phyloP scores from a whole-genome alignment of 2,797 vertebrate genomes.

The Poecilia picta region DNA sequence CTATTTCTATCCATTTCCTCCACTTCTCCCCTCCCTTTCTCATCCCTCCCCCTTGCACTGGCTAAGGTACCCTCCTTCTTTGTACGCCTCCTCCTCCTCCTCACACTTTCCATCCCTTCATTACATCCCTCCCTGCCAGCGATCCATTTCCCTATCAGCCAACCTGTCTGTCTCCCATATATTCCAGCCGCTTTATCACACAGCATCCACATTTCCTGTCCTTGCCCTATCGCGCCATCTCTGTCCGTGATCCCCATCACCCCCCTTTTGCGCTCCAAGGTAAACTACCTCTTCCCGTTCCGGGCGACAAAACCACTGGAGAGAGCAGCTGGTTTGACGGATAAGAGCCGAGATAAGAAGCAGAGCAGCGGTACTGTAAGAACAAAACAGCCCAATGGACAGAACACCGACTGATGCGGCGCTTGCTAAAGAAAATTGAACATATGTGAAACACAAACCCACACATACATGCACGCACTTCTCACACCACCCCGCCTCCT shows the following conservation, averaged over 20 bases:
- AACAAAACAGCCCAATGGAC: conserved; percentile 11
- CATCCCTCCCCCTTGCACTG: conserved; percentile 32
- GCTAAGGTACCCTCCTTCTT: conserved; percentile 62
- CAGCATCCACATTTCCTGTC: conserved; percentile 63
- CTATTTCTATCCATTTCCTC: conserved; percentile 84
- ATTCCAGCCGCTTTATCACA: conserved; percentile 65
- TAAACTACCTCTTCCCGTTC: conserved; percentile 35
- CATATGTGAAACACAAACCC: conserved; percentile 37
- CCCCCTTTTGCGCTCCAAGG: conserved; percentile 42
- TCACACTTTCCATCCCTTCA: conserved; percentile 70
- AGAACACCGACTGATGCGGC: conserved; percentile 4
- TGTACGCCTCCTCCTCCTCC: conserved; percentile 59
- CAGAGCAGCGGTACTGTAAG: conserved; percentile 15
- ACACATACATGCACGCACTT: conserved; percentile 8
- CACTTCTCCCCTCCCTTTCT: conserved; percentile 60
- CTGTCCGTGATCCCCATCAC: conserved; percentile 45
- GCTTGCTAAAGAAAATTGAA: conserved; percentile 30
- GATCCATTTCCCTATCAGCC: conserved; percentile 65
- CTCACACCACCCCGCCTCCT: conserved; percentile 53
- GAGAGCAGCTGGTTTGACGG: conserved; percentile 26
- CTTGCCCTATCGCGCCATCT: conserved; percentile 44
- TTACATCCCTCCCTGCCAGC: conserved; percentile 56
- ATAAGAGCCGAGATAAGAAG: conserved; percentile 40
- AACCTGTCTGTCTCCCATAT: conserved; percentile 62
- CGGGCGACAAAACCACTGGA: neutral